These are phyloP conservation scores for Andinoacara biseriatus DNA, from an alignment of 2,113 vertebrate species.

Conservation along the genomic window DNA sequence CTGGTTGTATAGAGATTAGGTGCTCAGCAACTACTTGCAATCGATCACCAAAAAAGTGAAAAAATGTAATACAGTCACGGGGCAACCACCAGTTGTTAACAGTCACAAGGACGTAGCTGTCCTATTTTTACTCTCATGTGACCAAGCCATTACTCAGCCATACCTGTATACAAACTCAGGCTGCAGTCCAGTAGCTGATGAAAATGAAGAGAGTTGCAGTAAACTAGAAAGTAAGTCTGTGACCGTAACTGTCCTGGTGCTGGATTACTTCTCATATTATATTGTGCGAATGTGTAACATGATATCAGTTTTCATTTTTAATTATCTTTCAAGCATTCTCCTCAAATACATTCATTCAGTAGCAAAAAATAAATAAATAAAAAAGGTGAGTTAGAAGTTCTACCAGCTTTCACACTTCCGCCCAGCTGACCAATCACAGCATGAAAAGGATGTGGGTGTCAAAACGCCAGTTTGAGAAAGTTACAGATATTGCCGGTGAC, in stretches of 20 bases:
- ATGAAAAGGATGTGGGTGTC: neutral
- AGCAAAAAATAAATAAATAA: too few species aligned
- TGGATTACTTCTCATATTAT: neutral
- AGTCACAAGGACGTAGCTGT: neutral
- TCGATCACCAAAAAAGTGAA: neutral
- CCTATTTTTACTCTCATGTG: neutral
- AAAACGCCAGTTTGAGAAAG: conserved; percentile 6
- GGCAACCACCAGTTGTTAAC: neutral
- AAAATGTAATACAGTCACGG: neutral
- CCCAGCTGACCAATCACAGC: neutral
- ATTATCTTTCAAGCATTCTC: neutral
- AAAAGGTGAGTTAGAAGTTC: neutral
- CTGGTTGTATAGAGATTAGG: neutral
- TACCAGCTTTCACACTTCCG: neutral
- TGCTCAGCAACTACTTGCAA: neutral
- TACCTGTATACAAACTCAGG: neutral
- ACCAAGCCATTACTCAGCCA: neutral
- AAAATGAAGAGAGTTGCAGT: neutral
- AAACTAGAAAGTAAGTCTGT: neutral
- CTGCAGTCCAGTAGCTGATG: neutral
- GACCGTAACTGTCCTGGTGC: neutral
- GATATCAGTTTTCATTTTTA: neutral
- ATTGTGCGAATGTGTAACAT: neutral
- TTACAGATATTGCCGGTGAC: conserved; percentile 2
- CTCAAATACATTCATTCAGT: neutral